Evolutionary conservation across 1,140 invertebrate genomes (phyloP), one percentile per base, ranked within the genome.

Genomic region (Seison nebaliae): DNA sequence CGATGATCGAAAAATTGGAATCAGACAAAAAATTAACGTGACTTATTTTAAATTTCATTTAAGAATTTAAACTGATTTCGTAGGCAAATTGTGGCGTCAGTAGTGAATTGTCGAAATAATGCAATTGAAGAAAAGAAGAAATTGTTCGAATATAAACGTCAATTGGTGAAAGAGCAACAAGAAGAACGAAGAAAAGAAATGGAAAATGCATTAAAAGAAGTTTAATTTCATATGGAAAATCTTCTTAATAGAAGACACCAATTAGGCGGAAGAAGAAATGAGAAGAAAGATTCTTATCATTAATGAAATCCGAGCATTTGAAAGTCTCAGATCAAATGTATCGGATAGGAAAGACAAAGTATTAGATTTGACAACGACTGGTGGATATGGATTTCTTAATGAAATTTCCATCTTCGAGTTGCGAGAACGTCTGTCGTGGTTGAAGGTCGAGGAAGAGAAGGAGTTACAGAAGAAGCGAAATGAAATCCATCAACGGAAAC

Each of bases 371-470:
- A 51, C 56, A 5, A 42, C 49, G 8, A 52, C 53, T 12, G 44
- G 53, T 28, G 55, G 55, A 8, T 46, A 48, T 43, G 51, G 55
- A 8, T 44, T 59, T 6, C 49, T 58, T 1, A 46, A 49, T 44
- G 57, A 60, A 42, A 59, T 60, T 55, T 58, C 55, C 20, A 53
- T 60, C 28, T 50, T 48, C 22, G 57, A 59, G 51, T 45, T 60
- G 23, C 42, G 47, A 30, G 57, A 60, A 43, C 47, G 57, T 15
- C 34, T 60, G 14, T 26, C 46, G 26, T 35, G 56, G 14, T 17
- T 54, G 17, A 51, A 51, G 39, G 48, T 43, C 28, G 46, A 54
- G 26, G 39, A 54, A 20, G 45, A 48, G 33, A 51, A 56, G 32
- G 38, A 44, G 31, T 51, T 55, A 35, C 50, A 57, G 38, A 44